phyloP scores from a whole-genome alignment of 1,140 invertebrate genomes.

The Monochamus saltuarius region DNA sequence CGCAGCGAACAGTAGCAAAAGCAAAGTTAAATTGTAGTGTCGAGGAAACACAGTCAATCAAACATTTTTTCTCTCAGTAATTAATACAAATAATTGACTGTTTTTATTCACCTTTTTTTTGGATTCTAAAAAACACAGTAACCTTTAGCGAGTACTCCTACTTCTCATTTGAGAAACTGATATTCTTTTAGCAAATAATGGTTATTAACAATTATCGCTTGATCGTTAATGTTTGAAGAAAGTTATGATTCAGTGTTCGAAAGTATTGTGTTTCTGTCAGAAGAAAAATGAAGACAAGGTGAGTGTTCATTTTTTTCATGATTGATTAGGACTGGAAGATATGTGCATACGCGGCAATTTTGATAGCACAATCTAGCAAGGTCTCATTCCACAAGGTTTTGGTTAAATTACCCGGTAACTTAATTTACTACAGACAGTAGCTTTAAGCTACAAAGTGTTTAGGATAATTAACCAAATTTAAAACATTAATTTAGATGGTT shows the following conservation, averaged over 20 bases:
- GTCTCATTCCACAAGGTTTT: too few relatives aligned
- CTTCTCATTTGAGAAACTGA: neutral
- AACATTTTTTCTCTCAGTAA: neutral
- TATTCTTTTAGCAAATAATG: neutral
- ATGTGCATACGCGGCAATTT: too few relatives aligned
- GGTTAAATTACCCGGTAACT: too few relatives aligned
- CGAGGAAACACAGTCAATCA: too few relatives aligned
- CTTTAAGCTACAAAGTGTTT: too few relatives aligned
- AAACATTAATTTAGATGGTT: too few relatives aligned
- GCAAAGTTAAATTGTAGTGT: too few relatives aligned
- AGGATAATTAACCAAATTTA: too few relatives aligned
- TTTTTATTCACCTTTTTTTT: neutral
- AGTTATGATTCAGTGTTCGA: neutral
- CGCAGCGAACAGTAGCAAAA: too few relatives aligned
- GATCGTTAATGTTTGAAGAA: neutral
- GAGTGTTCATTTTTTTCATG: slow-evolving; percentile 1
- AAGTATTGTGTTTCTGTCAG: neutral
- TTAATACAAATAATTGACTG: slow-evolving; percentile 6
- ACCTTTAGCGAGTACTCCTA: neutral
- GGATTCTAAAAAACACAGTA: neutral
- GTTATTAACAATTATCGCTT: neutral
- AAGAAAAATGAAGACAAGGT: slow-evolving; percentile 9
- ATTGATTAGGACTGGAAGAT: neutral
- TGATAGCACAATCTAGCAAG: too few relatives aligned
- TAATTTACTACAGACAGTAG: too few relatives aligned